phyloP scores from a whole-genome alignment of 2,113 vertebrate species.

The Pogona vitticeps region DNA sequence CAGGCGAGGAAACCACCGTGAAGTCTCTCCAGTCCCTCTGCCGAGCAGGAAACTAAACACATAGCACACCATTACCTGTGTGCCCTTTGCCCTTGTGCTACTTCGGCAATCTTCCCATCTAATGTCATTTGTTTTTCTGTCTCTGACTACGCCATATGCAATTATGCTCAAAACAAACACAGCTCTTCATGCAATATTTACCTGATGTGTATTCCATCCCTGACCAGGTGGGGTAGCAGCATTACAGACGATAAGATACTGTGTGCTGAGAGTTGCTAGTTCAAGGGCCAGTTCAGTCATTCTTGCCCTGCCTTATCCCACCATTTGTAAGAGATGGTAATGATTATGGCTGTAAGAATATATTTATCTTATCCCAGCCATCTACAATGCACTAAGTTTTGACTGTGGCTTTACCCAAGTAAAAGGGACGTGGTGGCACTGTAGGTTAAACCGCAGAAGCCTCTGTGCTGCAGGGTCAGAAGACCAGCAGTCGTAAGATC shows the following conservation, averaged over 20 bases:
- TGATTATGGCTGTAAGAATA: no score
- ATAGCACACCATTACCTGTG: neutral
- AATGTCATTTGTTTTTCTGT: neutral
- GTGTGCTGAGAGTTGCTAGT: neutral
- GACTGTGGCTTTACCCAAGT: no score
- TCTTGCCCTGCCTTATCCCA: neutral
- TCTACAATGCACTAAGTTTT: no score
- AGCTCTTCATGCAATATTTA: neutral
- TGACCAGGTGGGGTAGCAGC: neutral
- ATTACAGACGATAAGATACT: neutral
- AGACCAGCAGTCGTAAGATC: no score
- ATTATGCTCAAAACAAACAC: conserved; percentile 1
- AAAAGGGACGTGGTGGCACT: no score
- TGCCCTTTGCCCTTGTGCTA: neutral
- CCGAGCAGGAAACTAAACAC: neutral
- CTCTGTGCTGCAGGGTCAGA: no score
- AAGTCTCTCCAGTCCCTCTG: neutral
- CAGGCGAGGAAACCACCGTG: neutral
- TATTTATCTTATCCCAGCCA: no score
- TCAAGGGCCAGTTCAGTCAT: neutral
- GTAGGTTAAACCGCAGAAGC: no score
- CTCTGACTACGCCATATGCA: neutral
- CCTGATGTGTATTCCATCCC: neutral
- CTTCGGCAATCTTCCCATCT: conserved; percentile 13
- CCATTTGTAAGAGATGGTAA: neutral